Evolutionary conservation across 2,113 vertebrate genomes (phyloP), one percentile per base, ranked within the genome.

Genomic region (Dryoscopus gambensis): DNA sequence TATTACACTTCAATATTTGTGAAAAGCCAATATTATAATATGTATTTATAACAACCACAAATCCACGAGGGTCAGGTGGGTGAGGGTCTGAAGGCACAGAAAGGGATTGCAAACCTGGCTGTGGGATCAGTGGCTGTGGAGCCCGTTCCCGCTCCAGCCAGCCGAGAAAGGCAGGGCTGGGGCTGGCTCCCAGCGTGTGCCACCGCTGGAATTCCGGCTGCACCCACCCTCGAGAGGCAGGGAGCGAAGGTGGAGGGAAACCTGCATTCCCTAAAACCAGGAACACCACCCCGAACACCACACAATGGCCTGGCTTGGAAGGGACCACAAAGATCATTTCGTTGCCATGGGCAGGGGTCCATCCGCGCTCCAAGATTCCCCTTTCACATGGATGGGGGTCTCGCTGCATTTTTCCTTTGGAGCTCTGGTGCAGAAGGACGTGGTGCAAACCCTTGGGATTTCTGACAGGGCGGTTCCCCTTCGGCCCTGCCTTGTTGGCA

Each of bases 381-480:
- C 0, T 23, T 18, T 14, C 37, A 10, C 31, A 5, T 1, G 19
- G 27, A 7, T 5, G 9, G 2, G 3, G 3, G 15, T 7, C 7
- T 24, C 8, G 7, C 49, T n/a, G 37, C 27, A 4, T 18, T 15
- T 28, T 16, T 15, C 7, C 28, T 28, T 10, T 8, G 13, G 10
- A 35, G 47, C 68, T 39, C 60, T 49, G 28, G 7, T 9, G 23
- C 14, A 42, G 40, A 64, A 3, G 13, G 30, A 13, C 20, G 30
- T 3, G 44, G 35, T 42, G 73, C 56, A 64, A 64, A 21, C 44
- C 17, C 22, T 10, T 4, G 9, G 11, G 14, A 24, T 30, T 63
- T 46, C 80, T 71, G 42, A 2, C 2, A 4, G 68, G 44, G 15
- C 18, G 39, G 8, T 11, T n/a, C 31, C 39, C 16, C 6, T 15